These are phyloP conservation scores for Melanotaenia duboulayi DNA, from an alignment of 2,113 vertebrate species.

Conservation along the genomic window DNA sequence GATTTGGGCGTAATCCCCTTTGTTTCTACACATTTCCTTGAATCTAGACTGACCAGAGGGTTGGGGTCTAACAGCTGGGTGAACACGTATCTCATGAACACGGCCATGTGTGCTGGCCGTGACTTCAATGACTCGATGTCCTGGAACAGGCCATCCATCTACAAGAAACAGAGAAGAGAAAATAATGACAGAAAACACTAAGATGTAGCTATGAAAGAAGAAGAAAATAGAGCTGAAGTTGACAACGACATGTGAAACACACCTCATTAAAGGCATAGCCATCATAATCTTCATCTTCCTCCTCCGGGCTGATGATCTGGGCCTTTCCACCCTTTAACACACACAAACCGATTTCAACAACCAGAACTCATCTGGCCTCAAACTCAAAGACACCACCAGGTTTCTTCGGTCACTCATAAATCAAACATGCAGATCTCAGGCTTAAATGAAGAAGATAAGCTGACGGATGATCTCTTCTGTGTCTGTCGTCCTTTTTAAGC, in stretches of 20 bases:
- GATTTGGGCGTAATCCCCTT: background rate
- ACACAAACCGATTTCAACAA: background rate
- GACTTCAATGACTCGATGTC: slow-evolving; percentile 89
- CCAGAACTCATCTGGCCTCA: accelerated
- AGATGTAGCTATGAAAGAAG: background rate
- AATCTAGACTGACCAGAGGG: slow-evolving; percentile 84
- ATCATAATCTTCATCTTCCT: slow-evolving; percentile 88
- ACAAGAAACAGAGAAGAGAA: background rate
- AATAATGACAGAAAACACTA: accelerated
- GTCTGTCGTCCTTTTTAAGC: background rate
- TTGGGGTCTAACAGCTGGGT: slow-evolving; percentile 92
- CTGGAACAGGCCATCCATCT: slow-evolving; percentile 92
- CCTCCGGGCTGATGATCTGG: slow-evolving; percentile 92
- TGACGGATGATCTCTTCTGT: background rate
- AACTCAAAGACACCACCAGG: too few species aligned
- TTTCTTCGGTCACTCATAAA: background rate
- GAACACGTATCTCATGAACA: slow-evolving; percentile 94
- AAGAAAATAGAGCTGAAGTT: accelerated
- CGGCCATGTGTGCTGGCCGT: slow-evolving; percentile 89
- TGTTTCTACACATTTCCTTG: background rate
- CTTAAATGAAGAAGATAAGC: too few species aligned
- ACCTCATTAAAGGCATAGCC: slow-evolving; percentile 79
- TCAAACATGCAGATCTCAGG: too few species aligned
- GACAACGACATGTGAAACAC: background rate
- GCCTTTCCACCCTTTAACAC: slow-evolving; percentile 73